A percentile compares a stretch with the other conserved stretches of the same genome.
Evolutionary conservation across 2,797 vertebrate species (phyloP).

Genomic region (Accipiter badius): DNA sequence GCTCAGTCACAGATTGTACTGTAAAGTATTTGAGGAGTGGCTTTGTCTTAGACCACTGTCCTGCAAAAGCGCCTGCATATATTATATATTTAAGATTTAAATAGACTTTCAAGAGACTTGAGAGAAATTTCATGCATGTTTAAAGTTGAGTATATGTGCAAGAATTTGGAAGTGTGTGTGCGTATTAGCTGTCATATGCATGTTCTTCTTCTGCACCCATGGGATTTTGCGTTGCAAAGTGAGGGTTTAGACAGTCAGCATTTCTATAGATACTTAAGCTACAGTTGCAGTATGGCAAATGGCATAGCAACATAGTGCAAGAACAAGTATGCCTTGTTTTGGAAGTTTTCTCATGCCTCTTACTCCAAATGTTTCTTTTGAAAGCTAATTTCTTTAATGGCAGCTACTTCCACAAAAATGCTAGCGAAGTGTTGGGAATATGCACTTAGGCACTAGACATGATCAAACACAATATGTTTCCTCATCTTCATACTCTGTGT

Average conservation of each 20-base stretch:
- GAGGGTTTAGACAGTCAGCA: not conserved
- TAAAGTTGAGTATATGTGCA: not conserved
- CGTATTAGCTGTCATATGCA: not conserved
- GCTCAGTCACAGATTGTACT: not conserved
- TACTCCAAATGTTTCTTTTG: not conserved
- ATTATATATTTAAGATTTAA: not conserved
- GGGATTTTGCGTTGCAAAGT: not conserved
- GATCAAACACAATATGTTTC: not conserved
- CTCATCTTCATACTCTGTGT: not conserved
- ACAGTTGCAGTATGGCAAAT: not conserved
- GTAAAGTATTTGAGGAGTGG: not conserved
- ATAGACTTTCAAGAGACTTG: not conserved
- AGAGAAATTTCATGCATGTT: not conserved
- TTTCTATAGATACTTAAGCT: not conserved
- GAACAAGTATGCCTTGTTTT: not conserved
- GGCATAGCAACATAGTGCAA: not conserved
- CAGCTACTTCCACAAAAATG: not conserved
- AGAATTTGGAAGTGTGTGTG: not conserved
- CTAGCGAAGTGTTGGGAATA: accelerated
- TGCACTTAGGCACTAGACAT: not conserved
- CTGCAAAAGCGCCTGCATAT: not conserved
- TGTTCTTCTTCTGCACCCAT: not conserved
- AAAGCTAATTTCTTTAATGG: not conserved
- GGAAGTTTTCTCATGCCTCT: not conserved
- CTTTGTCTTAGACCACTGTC: not conserved